These are phyloP conservation scores for Spinibarbus caldwelli DNA, from an alignment of 2,797 vertebrate species.

Conservation along the genomic window DNA sequence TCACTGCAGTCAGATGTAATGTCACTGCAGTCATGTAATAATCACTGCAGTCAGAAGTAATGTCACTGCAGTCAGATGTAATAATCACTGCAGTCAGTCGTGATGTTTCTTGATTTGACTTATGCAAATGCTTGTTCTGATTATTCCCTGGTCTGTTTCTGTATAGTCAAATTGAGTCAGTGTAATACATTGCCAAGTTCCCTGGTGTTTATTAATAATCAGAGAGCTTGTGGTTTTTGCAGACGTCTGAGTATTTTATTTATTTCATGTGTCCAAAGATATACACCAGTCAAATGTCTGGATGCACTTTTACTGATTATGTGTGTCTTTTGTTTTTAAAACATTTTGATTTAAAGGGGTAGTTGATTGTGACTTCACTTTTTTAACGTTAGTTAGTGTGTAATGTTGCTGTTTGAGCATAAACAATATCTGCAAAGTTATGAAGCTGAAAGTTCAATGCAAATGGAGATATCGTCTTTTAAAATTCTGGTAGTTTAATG, in stretches of 20 bases:
- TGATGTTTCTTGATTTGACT: neutral
- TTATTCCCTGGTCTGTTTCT: neutral
- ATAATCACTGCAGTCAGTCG: neutral
- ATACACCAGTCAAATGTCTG: neutral
- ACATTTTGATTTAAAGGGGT: neutral
- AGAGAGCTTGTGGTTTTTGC: neutral
- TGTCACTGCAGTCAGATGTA: neutral
- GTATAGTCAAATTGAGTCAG: neutral
- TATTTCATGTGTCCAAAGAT: neutral
- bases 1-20: too few relatives aligned
- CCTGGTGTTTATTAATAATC: conserved; percentile 1
- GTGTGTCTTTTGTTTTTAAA: neutral
- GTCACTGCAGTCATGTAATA: too few relatives aligned
- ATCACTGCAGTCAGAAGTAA: neutral
- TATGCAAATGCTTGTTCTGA: neutral
- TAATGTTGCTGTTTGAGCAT: too few relatives aligned
- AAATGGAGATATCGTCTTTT: too few relatives aligned
- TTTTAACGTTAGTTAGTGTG: too few relatives aligned
- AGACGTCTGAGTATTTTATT: neutral
- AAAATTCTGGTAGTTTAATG: too few relatives aligned
- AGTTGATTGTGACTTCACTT: too few relatives aligned
- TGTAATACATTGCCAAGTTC: neutral
- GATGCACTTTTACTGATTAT: neutral
- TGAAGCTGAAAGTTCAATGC: too few relatives aligned
- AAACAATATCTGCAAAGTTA: too few relatives aligned